Evolutionary conservation across 2,797 vertebrate genomes (phyloP).

Genomic region (Xerus rutilus): DNA sequence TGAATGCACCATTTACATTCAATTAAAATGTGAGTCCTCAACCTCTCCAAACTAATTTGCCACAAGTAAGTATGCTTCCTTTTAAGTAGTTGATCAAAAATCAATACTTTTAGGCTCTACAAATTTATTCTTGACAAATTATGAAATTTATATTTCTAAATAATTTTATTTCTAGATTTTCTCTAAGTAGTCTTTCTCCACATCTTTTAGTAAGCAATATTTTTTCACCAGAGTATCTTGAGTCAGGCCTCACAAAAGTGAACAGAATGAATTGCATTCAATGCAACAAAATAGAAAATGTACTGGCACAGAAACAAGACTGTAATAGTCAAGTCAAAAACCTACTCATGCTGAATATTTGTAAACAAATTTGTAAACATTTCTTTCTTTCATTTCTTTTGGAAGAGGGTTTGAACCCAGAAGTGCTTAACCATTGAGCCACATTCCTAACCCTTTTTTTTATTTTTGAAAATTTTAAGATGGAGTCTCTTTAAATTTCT

Average conservation of each 20-base stretch:
- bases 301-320: background rate
- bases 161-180: slow-evolving; percentile 51
- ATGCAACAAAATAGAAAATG: slow-evolving; percentile 23
- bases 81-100: slow-evolving; percentile 73
- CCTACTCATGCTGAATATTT: background rate
- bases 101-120: slow-evolving; percentile 40
- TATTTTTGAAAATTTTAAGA: too few species aligned
- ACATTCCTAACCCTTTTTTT: too few species aligned
- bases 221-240: slow-evolving; percentile 58
- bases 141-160: slow-evolving; percentile 70
- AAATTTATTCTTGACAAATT: slow-evolving; percentile 72
- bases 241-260: background rate
- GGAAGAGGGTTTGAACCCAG: too few species aligned
- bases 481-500: too few species aligned
- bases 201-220: slow-evolving; percentile 51
- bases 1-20: slow-evolving; percentile 78
- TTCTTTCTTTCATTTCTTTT: background rate
- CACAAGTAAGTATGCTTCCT: slow-evolving; percentile 53
- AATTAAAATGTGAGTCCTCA: slow-evolving; percentile 76
- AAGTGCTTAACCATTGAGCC: too few species aligned
- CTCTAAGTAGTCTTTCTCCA: background rate
- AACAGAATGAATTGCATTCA: slow-evolving; percentile 14
- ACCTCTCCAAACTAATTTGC: slow-evolving; percentile 58
- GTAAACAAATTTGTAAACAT: background rate
- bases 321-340: slow-evolving; percentile 18